Conservation (phyloP, 2,888 invertebrate genomes). For the Mesorhabditis spiculigera region DNA sequence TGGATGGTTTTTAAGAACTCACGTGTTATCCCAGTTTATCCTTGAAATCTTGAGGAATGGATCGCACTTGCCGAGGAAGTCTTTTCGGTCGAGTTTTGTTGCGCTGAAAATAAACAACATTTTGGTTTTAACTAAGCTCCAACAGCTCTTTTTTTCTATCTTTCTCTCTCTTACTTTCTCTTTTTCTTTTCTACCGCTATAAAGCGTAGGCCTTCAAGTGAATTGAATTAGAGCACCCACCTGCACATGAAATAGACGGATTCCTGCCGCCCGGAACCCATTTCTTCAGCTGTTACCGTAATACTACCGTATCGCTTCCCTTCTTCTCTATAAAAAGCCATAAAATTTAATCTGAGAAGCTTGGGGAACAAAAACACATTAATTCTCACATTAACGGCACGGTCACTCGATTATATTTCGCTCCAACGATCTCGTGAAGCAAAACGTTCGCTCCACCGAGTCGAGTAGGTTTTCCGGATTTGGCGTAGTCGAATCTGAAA, state of each 20-base stretch:
- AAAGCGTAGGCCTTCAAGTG: too few relatives aligned
- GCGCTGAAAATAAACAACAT: conserved; percentile 16
- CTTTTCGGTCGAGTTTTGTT: conserved; percentile 62
- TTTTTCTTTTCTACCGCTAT: too few relatives aligned
- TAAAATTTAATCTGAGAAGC: too few relatives aligned
- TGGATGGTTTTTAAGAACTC: conserved; percentile 15
- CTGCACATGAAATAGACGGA: conserved; percentile 38
- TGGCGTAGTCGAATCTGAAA: conserved; percentile 26
- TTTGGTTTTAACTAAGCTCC: too few relatives aligned
- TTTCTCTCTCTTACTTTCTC: too few relatives aligned
- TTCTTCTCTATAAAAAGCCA: conserved; percentile 37
- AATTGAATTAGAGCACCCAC: too few relatives aligned
- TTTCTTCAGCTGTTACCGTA: conserved; percentile 41
- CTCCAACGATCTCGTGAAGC: conserved; percentile 45
- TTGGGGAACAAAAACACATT: too few relatives aligned
- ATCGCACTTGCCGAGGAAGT: conserved; percentile 65
- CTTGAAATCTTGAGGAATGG: conserved; percentile 62
- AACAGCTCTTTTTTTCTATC: too few relatives aligned
- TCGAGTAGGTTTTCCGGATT: conserved; percentile 18
- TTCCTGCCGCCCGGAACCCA: conserved; percentile 42
- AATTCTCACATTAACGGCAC: conserved; percentile 25
- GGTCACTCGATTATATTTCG: conserved; percentile 39
- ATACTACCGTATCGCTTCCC: conserved; percentile 38
- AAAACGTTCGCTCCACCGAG: conserved; percentile 20
- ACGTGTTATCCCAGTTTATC: conserved; percentile 62